Evolutionary conservation across 2,888 invertebrate genomes (phyloP).

Genomic region (Drosophila mulleri): DNA sequence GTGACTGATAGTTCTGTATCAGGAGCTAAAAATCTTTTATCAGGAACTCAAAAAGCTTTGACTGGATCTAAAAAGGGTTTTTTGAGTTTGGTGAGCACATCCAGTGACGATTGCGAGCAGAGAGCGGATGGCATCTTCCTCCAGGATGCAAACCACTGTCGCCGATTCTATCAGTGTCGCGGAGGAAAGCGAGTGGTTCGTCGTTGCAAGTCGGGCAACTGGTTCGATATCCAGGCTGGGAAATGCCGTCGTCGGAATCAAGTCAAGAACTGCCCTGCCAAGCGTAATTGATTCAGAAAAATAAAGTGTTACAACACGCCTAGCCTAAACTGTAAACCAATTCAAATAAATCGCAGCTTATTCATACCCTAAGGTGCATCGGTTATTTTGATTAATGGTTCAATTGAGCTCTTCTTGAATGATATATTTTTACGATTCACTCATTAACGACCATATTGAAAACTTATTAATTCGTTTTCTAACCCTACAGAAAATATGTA

Average conservation of each 20-base stretch:
- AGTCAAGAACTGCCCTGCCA: conserved; percentile 56
- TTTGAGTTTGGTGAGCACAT: conserved; percentile 14
- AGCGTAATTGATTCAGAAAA: conserved; percentile 46
- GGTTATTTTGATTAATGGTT: background rate
- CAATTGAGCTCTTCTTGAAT: background rate
- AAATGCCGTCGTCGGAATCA: conserved; percentile 47
- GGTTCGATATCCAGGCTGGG: conserved; percentile 56
- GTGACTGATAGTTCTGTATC: background rate
- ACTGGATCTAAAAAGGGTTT: background rate
- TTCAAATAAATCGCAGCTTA: conserved; percentile 22
- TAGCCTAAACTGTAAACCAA: conserved; percentile 9
- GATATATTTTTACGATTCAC: background rate
- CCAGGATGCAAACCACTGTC: conserved; percentile 55
- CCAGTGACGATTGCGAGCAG: conserved; percentile 39
- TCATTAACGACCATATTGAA: background rate
- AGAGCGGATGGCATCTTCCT: conserved; percentile 51
- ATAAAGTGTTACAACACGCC: background rate
- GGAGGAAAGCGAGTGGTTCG: conserved; percentile 36
- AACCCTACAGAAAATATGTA: no score
- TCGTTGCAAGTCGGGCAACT: conserved; percentile 49
- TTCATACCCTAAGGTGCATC: conserved; percentile 5
- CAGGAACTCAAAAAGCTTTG: background rate
- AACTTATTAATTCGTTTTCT: background rate
- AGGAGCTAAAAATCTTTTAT: no score
- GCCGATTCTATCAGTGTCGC: conserved; percentile 57